These are phyloP conservation scores for Panopea generosa DNA, from an alignment of 2,888 invertebrate genomes.

Conservation along the genomic window DNA sequence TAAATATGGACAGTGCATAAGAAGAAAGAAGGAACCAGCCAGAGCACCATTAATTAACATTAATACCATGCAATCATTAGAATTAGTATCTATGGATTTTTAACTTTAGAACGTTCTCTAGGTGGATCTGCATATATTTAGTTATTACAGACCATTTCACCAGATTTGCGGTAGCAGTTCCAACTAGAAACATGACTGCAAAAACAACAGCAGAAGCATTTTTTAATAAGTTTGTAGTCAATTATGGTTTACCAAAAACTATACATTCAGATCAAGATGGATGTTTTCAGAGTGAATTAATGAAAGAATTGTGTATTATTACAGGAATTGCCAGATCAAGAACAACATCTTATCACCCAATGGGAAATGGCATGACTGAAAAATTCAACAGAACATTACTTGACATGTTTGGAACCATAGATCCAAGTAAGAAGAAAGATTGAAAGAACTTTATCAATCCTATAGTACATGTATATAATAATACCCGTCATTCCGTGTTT, in stretches of 20 bases:
- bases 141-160: constrained; percentile 1
- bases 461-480: no score
- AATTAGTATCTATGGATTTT: neutral
- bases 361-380: no score
- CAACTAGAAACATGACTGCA: no score
- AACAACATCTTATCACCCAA: no score
- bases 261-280: neutral
- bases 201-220: constrained; percentile 1
- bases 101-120: neutral
- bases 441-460: no score
- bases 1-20: neutral
- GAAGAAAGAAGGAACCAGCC: neutral
- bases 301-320: neutral
- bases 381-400: no score
- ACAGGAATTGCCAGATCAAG: no score
- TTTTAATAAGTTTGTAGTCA: neutral
- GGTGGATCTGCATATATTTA: neutral
- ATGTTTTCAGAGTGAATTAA: neutral
- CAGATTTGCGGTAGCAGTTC: neutral
- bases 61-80: neutral
- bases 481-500: no score
- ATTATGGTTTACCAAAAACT: no score
- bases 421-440: no score
- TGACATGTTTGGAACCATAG: no score
- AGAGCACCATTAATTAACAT: neutral